Conservation (phyloP, 2,113 vertebrate genomes). For the Genyomyrus donnyi region DNA sequence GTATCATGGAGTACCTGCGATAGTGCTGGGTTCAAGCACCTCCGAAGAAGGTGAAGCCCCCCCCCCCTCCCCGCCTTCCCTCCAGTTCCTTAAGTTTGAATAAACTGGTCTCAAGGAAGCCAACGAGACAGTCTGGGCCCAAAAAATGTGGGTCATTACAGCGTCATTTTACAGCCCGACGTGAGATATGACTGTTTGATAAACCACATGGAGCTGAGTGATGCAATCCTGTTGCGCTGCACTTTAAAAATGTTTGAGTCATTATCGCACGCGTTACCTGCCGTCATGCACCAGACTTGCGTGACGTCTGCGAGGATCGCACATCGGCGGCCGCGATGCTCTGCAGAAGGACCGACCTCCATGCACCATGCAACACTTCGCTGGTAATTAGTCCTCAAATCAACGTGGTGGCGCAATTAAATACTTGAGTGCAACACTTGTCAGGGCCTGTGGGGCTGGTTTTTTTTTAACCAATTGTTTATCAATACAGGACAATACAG, state of each 20-base stretch:
- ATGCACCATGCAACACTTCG: neutral
- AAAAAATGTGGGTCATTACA: neutral
- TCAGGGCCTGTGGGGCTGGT: neutral
- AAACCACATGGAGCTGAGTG: neutral
- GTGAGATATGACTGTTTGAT: neutral
- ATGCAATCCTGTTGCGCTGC: neutral
- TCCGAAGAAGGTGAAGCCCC: neutral
- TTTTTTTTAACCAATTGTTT: slow-evolving; percentile 1
- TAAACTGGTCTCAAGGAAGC: neutral
- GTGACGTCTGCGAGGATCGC: neutral
- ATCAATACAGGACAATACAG: neutral
- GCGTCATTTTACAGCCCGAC: neutral
- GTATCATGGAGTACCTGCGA: neutral
- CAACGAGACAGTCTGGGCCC: neutral
- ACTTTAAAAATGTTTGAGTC: neutral
- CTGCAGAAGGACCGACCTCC: neutral
- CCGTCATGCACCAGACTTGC: neutral
- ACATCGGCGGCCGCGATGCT: neutral
- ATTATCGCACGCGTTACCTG: neutral
- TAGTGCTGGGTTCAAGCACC: neutral
- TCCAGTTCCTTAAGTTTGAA: neutral
- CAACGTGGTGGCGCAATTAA: neutral
- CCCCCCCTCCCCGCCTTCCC: neutral
- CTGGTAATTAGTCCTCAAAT: slow-evolving; percentile 7
- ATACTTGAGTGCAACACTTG: slow-evolving; percentile 7